Evolutionary conservation across 2,888 invertebrate species (phyloP), one percentile per base, ranked within the genome.

Genomic region (Emmelina monodactyla): DNA sequence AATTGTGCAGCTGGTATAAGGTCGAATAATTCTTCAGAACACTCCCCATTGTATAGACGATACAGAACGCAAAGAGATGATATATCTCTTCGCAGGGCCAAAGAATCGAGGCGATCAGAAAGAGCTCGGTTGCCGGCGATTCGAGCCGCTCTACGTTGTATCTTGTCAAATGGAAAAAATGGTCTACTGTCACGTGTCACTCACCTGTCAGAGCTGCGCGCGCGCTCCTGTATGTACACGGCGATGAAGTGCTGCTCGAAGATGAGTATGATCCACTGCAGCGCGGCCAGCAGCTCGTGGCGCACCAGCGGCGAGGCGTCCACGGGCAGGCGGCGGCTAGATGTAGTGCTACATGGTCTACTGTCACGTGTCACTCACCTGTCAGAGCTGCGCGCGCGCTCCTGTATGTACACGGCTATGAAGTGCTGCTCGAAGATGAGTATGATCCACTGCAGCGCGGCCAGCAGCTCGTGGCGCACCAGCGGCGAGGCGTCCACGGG

Each of bases 261-360:
- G 32, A 91, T 85, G 37, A 93, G 67, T 45, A 93, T 87, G 66
- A 90, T 82, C 84, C 91, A 91, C 55, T 30, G 31, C 7, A 13
- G 10, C n/a, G 11, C 31, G 1, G 22, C 11, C 12, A 13, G 7
- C 13, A 9, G 12, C 5, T 6, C 6, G 6, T 25, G 2, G 19
- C 22, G 91, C 70, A 37, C 96, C 94, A 97, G 75, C 40, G 91
- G 89, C 50, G 92, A 90, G 82, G 92, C 94, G 75, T 99, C 96
- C 47, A 84, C 80, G 22, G 86, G 83, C 36, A 47, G 91, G 19
- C 88, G 87, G 35, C 31, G 42, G 39, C 41, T 38, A 40, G 2
- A 14, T 9, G 7, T 7, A 9, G 13, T 7, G 2, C 13, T 4
- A 14, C 3, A 19, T 10, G 16, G 14, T 13, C 16, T 10, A 1